A percentile compares a stretch with the other conserved stretches of the same genome.
Conservation (phyloP, 2,113 vertebrate genomes). For the Cebus imitator region DNA sequence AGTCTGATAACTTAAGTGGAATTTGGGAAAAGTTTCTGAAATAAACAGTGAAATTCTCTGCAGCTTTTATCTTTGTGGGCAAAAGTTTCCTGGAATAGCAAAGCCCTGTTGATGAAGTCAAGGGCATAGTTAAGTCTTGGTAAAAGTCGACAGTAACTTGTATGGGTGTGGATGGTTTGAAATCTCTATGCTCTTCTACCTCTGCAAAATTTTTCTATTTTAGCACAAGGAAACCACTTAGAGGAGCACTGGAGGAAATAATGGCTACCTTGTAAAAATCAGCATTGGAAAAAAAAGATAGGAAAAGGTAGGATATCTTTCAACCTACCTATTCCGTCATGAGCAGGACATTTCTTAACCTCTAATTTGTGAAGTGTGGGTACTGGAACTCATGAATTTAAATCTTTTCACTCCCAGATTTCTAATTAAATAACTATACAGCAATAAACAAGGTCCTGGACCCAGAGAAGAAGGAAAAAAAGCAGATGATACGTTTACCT, state of each 20-base stretch:
- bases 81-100: neutral
- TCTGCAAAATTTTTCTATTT: neutral
- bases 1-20: neutral
- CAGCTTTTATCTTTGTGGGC: neutral
- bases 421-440: constrained; percentile 48
- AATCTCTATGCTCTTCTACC: neutral
- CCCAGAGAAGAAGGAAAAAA: neutral
- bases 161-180: neutral
- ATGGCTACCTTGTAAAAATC: neutral
- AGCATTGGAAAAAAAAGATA: neutral
- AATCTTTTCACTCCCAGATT: neutral
- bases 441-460: neutral
- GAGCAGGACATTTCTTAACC: neutral
- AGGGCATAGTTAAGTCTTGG: neutral
- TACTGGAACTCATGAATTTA: neutral
- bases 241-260: neutral
- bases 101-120: neutral
- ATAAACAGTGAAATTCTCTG: neutral
- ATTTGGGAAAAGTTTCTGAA: neutral
- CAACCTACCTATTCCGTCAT: neutral
- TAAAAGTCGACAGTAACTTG: neutral
- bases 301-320: neutral
- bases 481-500: neutral
- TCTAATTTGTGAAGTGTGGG: neutral
- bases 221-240: neutral